Evolutionary conservation across 2,888 invertebrate genomes (phyloP).

Genomic region (Panzeria rudis): DNA sequence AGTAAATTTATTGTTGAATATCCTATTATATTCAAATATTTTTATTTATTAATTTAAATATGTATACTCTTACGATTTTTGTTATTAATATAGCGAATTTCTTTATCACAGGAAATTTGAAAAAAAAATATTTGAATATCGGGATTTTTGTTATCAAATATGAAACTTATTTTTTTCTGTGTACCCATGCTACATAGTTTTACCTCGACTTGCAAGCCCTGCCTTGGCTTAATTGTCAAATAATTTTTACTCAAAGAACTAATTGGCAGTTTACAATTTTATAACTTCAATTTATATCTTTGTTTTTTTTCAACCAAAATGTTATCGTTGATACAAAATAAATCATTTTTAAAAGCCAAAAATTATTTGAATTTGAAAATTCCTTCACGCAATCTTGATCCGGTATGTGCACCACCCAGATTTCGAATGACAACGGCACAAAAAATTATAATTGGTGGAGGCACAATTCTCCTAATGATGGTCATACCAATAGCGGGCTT

Average conservation of each 20-base stretch:
- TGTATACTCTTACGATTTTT: too few species aligned
- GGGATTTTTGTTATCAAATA: too few species aligned
- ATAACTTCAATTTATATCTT: not conserved
- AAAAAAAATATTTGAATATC: too few species aligned
- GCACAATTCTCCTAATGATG: conserved; percentile 75
- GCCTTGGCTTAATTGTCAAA: not conserved
- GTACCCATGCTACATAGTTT: too few species aligned
- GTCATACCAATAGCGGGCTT: conserved; percentile 76
- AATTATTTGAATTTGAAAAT: conserved; percentile 9
- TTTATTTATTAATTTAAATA: too few species aligned
- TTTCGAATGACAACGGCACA: conserved; percentile 71
- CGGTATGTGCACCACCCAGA: conserved; percentile 77
- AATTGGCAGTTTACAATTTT: not conserved
- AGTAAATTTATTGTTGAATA: too few species aligned
- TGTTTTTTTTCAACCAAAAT: not conserved
- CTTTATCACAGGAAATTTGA: too few species aligned
- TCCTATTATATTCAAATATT: too few species aligned
- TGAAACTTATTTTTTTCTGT: too few species aligned
- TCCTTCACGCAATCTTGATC: conserved; percentile 30
- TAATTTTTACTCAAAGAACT: not conserved
- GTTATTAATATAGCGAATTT: too few species aligned
- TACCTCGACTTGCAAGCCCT: not conserved
- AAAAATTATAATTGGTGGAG: conserved; percentile 73
- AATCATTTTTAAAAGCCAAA: conserved; percentile 35
- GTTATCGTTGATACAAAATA: conserved; percentile 25